phyloP scores from a whole-genome alignment of 2,797 vertebrate genomes.

The Falco novaeseelandiae region DNA sequence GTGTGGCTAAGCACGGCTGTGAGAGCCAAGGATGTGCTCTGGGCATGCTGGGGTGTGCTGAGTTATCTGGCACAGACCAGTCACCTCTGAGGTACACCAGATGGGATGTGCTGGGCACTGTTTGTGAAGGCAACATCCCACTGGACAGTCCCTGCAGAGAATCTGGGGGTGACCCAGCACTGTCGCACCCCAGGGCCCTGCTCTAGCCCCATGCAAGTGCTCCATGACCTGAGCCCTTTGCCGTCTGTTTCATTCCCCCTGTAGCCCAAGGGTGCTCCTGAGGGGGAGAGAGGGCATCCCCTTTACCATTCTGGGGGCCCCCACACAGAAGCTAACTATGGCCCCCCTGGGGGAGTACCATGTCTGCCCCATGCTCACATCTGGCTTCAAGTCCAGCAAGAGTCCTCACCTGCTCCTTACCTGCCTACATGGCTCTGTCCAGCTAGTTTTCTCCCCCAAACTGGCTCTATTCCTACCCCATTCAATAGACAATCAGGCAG shows the following conservation, averaged over 20 bases:
- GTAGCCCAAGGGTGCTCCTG: not conserved
- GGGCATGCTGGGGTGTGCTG: not conserved
- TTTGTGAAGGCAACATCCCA: not conserved
- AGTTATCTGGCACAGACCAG: not conserved
- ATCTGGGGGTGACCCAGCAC: not conserved
- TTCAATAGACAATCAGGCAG: not conserved
- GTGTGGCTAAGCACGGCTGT: not conserved
- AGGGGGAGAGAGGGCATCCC: not conserved
- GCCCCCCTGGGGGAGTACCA: not conserved
- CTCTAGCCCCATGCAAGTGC: not conserved
- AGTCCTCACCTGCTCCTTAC: not conserved
- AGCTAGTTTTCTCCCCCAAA: not conserved
- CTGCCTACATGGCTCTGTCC: not conserved
- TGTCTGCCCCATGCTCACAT: not conserved
- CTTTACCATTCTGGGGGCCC: not conserved
- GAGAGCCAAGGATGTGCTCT: not conserved
- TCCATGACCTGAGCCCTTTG: not conserved
- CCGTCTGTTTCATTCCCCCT: not conserved
- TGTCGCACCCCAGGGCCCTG: not conserved
- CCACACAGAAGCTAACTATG: not conserved
- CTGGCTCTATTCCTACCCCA: not conserved
- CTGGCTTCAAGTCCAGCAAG: not conserved
- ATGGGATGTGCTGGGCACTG: no score
- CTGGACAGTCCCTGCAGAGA: not conserved
- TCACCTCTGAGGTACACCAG: not conserved